phyloP scores from a whole-genome alignment of 2,113 vertebrate genomes.

The Tor tambroides region DNA sequence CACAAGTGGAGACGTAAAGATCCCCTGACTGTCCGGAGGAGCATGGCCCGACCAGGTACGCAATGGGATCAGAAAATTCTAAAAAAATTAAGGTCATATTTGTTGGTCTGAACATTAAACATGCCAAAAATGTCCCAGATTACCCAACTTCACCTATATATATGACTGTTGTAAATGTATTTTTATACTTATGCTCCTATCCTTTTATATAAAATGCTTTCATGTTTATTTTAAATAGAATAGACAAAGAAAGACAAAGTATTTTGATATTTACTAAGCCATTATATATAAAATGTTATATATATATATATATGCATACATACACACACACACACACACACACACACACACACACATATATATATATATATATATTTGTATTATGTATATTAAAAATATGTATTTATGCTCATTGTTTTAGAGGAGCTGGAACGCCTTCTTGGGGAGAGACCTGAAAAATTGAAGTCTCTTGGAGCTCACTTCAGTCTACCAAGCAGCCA shows the following conservation, averaged over 20 bases:
- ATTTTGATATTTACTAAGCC: no score
- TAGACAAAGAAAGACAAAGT: no score
- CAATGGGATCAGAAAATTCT: not conserved
- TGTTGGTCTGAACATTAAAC: not conserved
- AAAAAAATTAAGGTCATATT: not conserved
- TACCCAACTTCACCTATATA: not conserved
- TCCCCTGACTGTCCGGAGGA: constrained; percentile 88
- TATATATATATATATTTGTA: not conserved
- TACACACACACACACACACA: no score
- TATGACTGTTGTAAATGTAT: not conserved
- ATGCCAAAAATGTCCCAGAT: not conserved
- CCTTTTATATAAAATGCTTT: no score
- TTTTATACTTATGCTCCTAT: not conserved
- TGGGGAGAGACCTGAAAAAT: constrained; percentile 83
- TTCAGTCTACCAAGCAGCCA: constrained; percentile 63
- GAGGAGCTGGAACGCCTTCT: constrained; percentile 91
- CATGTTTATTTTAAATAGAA: no score
- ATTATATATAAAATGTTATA: no score
- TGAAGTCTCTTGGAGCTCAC: constrained; percentile 69
- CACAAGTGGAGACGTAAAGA: constrained; percentile 99
- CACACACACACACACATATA: no score
- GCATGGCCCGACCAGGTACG: constrained; percentile 95
- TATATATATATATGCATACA: not conserved
- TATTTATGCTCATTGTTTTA: constrained; percentile 61
- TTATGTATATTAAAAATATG: not conserved